Percentiles rank a stretch among this genome's conserved stretches.
These are phyloP conservation scores for Drosophila ogumai DNA, from an alignment of 1,140 invertebrate species.

Conservation along the genomic window DNA sequence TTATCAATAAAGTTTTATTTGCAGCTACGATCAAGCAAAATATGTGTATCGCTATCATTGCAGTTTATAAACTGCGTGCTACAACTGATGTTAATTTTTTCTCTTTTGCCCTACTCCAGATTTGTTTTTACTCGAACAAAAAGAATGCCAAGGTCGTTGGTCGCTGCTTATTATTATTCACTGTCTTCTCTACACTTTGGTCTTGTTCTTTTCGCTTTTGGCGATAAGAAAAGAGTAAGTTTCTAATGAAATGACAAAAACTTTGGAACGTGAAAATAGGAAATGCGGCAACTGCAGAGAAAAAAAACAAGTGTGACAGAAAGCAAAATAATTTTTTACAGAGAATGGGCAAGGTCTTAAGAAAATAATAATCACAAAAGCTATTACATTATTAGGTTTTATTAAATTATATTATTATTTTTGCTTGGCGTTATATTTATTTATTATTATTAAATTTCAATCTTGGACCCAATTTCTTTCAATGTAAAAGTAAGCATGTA, in stretches of 20 bases:
- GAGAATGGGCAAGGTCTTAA: background rate
- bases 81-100: slow-evolving; percentile 8
- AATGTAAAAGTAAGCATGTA: background rate
- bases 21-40: slow-evolving; percentile 2
- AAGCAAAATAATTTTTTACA: slow-evolving; percentile 24
- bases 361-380: background rate
- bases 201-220: slow-evolving; percentile 23
- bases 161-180: slow-evolving; percentile 28
- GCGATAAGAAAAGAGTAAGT: slow-evolving; percentile 51
- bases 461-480: background rate
- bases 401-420: too few species aligned
- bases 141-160: slow-evolving; percentile 39
- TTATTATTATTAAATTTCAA: too few species aligned
- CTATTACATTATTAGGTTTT: too few species aligned
- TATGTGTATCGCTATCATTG: background rate
- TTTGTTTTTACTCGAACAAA: slow-evolving; percentile 21
- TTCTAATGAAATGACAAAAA: slow-evolving; percentile 68
- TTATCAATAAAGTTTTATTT: slow-evolving; percentile 18
- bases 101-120: slow-evolving; percentile 20
- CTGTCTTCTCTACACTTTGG: slow-evolving; percentile 7
- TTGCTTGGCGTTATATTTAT: too few species aligned
- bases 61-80: slow-evolving; percentile 3
- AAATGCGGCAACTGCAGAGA: slow-evolving; percentile 40
- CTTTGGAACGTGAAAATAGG: slow-evolving; percentile 39
- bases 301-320: slow-evolving; percentile 27